Conservation (phyloP, 1,140 invertebrate species). For the Batillaria attramentaria region DNA sequence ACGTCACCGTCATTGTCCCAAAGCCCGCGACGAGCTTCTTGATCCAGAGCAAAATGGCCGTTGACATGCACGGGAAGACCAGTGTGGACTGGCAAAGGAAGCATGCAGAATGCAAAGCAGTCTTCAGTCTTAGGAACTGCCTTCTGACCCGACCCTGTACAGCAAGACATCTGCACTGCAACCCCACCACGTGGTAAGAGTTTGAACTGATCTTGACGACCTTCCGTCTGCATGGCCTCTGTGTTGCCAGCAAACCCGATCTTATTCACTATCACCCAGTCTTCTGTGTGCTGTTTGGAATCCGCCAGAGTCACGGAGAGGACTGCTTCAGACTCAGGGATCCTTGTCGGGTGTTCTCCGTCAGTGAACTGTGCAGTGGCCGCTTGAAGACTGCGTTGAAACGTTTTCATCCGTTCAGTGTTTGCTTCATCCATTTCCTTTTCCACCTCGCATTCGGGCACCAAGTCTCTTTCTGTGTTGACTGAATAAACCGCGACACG, state of each 20-base stretch:
- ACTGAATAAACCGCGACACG: conserved; percentile 26
- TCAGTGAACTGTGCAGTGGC: not conserved
- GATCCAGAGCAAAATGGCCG: conserved; percentile 67
- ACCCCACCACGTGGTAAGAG: conserved; percentile 62
- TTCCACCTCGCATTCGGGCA: conserved; percentile 39
- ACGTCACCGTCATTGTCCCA: conserved; percentile 49
- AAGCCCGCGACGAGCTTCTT: conserved; percentile 61
- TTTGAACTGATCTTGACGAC: conserved; percentile 41
- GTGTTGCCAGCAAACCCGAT: conserved; percentile 50
- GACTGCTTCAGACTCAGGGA: conserved; percentile 13
- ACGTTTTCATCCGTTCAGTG: conserved; percentile 27
- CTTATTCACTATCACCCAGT: conserved; percentile 52
- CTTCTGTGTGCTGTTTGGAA: not conserved
- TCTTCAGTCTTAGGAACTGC: not conserved
- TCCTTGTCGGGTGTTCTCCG: not conserved
- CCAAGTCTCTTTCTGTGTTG: conserved; percentile 30
- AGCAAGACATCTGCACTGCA: conserved; percentile 40
- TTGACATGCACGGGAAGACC: conserved; percentile 66
- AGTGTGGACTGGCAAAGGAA: conserved; percentile 63
- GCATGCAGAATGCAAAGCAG: conserved; percentile 60
- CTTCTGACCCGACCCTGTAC: not conserved
- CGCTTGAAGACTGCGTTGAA: conserved; percentile 31
- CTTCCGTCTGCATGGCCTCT: conserved; percentile 33
- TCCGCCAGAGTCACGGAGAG: conserved; percentile 43
- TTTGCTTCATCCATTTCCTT: conserved; percentile 31